Percentiles rank a stretch among this genome's conserved stretches.
These are phyloP conservation scores for Amazona ochrocephala DNA, from an alignment of 2,797 vertebrate genomes.

Conservation along the genomic window DNA sequence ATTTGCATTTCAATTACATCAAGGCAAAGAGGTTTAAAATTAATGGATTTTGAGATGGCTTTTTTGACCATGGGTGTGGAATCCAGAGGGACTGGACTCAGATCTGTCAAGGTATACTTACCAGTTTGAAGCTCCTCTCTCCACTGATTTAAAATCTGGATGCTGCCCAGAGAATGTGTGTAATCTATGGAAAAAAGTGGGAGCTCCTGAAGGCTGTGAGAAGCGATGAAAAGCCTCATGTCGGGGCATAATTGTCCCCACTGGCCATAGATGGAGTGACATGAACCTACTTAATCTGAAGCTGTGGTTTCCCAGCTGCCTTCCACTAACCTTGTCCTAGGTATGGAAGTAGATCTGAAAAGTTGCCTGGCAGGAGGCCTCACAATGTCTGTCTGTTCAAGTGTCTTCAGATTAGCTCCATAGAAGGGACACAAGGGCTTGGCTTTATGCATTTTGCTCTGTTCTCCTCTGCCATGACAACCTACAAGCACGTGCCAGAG, in stretches of 20 bases:
- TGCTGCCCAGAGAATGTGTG: neutral
- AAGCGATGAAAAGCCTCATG: neutral
- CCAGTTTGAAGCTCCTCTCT: neutral
- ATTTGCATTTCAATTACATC: neutral
- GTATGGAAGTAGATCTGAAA: rapidly evolving
- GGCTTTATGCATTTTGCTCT: neutral
- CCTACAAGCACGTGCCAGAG: rapidly evolving
- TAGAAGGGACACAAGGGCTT: neutral
- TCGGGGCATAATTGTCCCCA: neutral
- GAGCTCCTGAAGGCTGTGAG: neutral
- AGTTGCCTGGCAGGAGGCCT: neutral
- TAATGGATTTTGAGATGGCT: neutral
- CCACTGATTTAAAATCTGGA: neutral
- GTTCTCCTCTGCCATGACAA: neutral
- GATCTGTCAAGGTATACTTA: neutral
- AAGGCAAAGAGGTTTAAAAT: neutral
- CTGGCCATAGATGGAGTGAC: neutral
- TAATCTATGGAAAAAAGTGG: neutral
- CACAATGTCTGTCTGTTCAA: neutral
- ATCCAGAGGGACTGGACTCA: neutral
- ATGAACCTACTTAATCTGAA: neutral
- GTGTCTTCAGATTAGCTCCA: neutral
- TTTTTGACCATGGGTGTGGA: neutral
- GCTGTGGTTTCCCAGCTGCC: neutral
- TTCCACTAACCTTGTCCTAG: neutral